These are phyloP conservation scores for Deroplatys truncata DNA, from an alignment of 2,888 invertebrate genomes.

Conservation along the genomic window DNA sequence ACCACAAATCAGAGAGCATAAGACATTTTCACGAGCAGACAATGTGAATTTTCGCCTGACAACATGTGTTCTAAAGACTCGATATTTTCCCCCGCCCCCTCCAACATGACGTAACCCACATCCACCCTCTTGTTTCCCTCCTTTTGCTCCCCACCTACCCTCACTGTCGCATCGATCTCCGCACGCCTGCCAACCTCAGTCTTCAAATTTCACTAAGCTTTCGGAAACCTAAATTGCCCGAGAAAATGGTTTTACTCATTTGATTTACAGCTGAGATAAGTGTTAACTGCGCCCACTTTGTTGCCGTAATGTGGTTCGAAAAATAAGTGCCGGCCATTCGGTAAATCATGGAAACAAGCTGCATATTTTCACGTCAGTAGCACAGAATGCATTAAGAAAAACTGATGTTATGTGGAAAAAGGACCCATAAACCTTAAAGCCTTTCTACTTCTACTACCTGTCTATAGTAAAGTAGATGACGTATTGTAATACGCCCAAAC, in stretches of 20 bases:
- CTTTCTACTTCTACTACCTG: too few relatives aligned
- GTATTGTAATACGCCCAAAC: too few relatives aligned
- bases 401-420: too few relatives aligned
- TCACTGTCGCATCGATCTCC: conserved; percentile 6
- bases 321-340: neutral
- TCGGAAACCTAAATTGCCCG: neutral
- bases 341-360: neutral
- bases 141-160: neutral
- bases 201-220: conserved; percentile 1
- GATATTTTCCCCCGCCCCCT: neutral
- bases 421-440: too few relatives aligned
- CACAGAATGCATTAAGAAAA: neutral
- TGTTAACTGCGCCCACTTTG: neutral
- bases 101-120: neutral
- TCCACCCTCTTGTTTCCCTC: neutral
- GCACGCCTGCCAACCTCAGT: neutral
- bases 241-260: neutral
- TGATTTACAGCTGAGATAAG: neutral
- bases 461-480: too few relatives aligned
- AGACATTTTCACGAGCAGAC: neutral
- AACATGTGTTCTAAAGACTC: neutral
- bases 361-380: neutral
- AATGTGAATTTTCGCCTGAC: neutral
- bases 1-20: neutral
- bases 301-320: neutral